Evolutionary conservation across 2,888 invertebrate genomes (phyloP).

Genomic region (Andrena dorsata): DNA sequence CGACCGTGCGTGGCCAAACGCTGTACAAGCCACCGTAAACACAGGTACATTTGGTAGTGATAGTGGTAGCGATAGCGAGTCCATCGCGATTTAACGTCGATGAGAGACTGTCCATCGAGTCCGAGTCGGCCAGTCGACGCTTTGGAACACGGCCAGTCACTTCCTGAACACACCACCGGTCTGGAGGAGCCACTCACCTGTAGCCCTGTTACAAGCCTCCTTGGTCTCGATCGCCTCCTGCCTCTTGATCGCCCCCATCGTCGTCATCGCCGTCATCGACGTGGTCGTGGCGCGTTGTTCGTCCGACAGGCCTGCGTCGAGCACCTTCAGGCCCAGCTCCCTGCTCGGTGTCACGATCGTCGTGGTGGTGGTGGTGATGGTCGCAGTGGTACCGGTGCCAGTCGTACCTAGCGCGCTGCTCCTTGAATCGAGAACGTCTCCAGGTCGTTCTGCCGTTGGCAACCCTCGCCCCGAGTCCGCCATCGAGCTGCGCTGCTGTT

Average conservation of each 20-base stretch:
- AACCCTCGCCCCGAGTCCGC: conserved; percentile 84
- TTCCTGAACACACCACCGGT: conserved; percentile 80
- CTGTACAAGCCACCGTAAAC: conserved; percentile 42
- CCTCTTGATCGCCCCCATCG: conserved; percentile 46
- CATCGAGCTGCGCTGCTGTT: conserved; percentile 87
- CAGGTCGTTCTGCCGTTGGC: conserved; percentile 72
- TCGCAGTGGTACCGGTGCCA: conserved; percentile 9
- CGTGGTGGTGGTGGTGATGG: conserved; percentile 34
- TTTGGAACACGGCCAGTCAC: conserved; percentile 80
- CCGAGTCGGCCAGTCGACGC: conserved; percentile 41
- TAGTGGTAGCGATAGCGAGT: conserved; percentile 52
- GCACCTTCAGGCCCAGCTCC: conserved; percentile 38
- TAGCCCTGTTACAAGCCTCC: conserved; percentile 73
- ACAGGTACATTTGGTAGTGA: conserved; percentile 71
- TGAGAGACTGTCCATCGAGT: conserved; percentile 23
- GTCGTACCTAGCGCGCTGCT: conserved; percentile 31
- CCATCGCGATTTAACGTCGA: conserved; percentile 41
- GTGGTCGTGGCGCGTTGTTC: neutral
- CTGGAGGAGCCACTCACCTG: conserved; percentile 83
- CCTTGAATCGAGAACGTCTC: conserved; percentile 59
- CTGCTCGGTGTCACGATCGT: conserved; percentile 33
- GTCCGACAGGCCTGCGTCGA: conserved; percentile 33
- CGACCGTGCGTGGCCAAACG: conserved; percentile 4
- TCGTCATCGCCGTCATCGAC: conserved; percentile 10
- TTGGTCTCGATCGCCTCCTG: conserved; percentile 64